These are phyloP conservation scores for Thaumatotibia leucotreta DNA, from an alignment of 1,140 invertebrate genomes.

Conservation along the genomic window DNA sequence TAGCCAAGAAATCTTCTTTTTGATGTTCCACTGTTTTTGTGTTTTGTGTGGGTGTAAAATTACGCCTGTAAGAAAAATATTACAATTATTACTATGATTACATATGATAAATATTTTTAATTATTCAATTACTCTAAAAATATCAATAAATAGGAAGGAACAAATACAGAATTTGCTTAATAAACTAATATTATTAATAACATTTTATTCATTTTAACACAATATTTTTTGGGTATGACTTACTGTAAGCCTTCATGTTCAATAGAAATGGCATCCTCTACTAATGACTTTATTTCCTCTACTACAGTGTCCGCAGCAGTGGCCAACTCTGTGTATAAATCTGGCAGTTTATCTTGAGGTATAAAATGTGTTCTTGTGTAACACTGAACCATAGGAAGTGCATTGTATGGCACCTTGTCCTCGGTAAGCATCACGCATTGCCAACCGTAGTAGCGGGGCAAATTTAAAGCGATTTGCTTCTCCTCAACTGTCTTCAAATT, in stretches of 20 bases:
- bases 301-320: constrained; percentile 64
- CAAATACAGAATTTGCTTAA: not conserved
- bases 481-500: constrained; percentile 85
- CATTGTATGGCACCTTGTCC: constrained; percentile 80
- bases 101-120: too few relatives aligned
- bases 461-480: constrained; percentile 88
- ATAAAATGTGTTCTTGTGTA: constrained; percentile 83
- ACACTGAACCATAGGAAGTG: constrained; percentile 81
- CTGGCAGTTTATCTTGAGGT: constrained; percentile 74
- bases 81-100: not conserved
- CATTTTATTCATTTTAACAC: not conserved
- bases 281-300: constrained; percentile 71
- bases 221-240: constrained; percentile 29
- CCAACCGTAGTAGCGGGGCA: constrained; percentile 89
- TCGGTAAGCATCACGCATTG: constrained; percentile 80
- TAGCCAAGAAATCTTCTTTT: constrained; percentile 65
- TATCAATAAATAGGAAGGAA: not conserved
- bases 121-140: too few relatives aligned
- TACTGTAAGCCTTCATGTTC: constrained; percentile 78
- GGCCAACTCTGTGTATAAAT: constrained; percentile 73
- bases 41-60: constrained; percentile 24
- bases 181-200: not conserved
- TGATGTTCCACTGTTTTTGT: constrained; percentile 45
- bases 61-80: constrained; percentile 36
- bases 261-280: constrained; percentile 79